These are phyloP conservation scores for Urocolius indicus DNA, from an alignment of 2,113 vertebrate genomes.

Conservation along the genomic window DNA sequence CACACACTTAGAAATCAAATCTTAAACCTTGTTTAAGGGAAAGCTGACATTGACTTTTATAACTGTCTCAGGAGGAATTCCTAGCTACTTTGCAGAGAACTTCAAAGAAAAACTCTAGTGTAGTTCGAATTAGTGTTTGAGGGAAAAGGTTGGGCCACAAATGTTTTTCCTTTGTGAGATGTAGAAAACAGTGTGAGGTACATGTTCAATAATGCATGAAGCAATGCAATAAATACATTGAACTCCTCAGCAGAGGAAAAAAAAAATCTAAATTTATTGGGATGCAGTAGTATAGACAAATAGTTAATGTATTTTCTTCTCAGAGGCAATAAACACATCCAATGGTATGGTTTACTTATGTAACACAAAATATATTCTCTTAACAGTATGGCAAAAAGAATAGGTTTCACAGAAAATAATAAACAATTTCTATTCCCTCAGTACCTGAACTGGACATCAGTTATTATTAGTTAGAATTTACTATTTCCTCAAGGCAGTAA, in stretches of 20 bases:
- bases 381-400: background rate
- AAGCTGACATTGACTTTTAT: background rate
- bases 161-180: background rate
- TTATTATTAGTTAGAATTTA: constrained; percentile 47
- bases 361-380: background rate
- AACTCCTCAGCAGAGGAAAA: background rate
- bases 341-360: background rate
- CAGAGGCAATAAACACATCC: background rate
- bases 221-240: background rate
- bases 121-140: background rate
- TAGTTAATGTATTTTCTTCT: background rate
- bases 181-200: background rate
- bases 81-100: background rate
- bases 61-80: background rate
- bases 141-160: background rate
- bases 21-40: background rate
- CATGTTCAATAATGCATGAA: background rate
- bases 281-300: background rate
- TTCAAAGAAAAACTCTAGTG: background rate
- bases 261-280: background rate
- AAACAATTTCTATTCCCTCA: background rate
- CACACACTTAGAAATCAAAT: background rate
- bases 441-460: background rate
- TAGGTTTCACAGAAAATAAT: background rate
- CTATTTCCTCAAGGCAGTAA: constrained; percentile 35